Evolutionary conservation across 2,888 invertebrate species (phyloP).

Genomic region (Malachius bipustulatus): DNA sequence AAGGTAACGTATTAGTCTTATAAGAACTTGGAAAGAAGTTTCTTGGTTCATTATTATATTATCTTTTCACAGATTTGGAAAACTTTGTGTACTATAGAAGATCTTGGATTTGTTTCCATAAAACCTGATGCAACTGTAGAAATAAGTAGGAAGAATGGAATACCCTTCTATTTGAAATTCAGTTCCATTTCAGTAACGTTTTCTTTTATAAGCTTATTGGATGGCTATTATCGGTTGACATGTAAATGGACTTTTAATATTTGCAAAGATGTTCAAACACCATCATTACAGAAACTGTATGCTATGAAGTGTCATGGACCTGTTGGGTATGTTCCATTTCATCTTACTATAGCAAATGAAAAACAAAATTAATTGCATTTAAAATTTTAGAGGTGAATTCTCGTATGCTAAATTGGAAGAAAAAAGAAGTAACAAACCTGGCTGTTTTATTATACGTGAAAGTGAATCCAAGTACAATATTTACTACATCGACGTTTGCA

Average conservation of each 20-base stretch:
- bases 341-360: neutral
- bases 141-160: conserved; percentile 64
- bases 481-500: conserved; percentile 72
- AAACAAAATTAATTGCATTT: too few species aligned
- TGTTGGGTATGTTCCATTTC: conserved; percentile 53
- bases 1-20: too few species aligned
- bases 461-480: conserved; percentile 69
- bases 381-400: conserved; percentile 67
- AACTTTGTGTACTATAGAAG: conserved; percentile 68
- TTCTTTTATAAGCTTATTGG: conserved; percentile 70
- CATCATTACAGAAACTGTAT: conserved; percentile 60
- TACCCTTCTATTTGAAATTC: conserved; percentile 64
- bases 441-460: conserved; percentile 72
- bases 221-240: conserved; percentile 78
- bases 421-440: conserved; percentile 60
- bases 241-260: conserved; percentile 87
- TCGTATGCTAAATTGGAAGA: conserved; percentile 73
- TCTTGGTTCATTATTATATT: too few species aligned
- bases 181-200: conserved; percentile 51
- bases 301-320: conserved; percentile 79
- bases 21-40: too few species aligned
- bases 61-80: conserved; percentile 47
- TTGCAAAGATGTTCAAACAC: conserved; percentile 70
- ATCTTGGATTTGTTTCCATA: conserved; percentile 70
- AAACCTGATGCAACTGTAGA: conserved; percentile 60